Evolutionary conservation across 2,888 invertebrate genomes (phyloP).

Genomic region (Branchipolynoe longqiensis): DNA sequence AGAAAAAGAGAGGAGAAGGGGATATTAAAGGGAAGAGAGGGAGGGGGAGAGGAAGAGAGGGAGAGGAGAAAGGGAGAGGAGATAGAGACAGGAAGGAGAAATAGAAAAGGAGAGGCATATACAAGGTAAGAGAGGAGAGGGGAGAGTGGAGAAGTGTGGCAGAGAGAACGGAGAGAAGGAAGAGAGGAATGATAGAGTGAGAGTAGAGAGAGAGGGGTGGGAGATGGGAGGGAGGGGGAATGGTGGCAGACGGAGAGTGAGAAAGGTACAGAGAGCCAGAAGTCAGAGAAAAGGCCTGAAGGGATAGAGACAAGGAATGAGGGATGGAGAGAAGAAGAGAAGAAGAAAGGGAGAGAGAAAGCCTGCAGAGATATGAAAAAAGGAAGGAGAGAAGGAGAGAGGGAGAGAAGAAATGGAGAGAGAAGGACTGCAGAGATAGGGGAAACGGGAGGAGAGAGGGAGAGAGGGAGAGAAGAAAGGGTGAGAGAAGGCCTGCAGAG

Average conservation of each 20-base stretch:
- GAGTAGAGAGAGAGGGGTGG: background rate
- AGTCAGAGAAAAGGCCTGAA: background rate
- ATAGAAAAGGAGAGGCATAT: background rate
- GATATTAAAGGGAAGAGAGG: no score
- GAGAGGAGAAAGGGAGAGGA: no score
- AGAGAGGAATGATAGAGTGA: background rate
- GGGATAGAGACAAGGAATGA: background rate
- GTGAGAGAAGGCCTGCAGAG: no score
- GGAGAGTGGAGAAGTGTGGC: background rate
- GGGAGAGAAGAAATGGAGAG: no score
- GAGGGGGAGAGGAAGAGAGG: no score
- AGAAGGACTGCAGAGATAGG: no score
- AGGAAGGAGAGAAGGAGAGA: no score
- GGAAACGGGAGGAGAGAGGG: no score
- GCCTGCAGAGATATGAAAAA: background rate
- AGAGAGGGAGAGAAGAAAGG: no score
- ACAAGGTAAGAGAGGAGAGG: background rate
- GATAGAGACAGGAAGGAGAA: slow-evolving; percentile 1
- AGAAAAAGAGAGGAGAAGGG: no score
- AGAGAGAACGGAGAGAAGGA: background rate
- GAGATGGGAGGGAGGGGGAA: background rate
- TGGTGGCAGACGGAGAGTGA: background rate
- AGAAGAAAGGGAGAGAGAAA: slow-evolving; percentile 17
- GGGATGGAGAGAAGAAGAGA: slow-evolving; percentile 15
- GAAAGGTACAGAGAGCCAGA: background rate